Percentiles rank a stretch among this genome's conserved stretches.
phyloP scores from a whole-genome alignment of 2,888 invertebrate genomes.

The Trachelus troglodyta region DNA sequence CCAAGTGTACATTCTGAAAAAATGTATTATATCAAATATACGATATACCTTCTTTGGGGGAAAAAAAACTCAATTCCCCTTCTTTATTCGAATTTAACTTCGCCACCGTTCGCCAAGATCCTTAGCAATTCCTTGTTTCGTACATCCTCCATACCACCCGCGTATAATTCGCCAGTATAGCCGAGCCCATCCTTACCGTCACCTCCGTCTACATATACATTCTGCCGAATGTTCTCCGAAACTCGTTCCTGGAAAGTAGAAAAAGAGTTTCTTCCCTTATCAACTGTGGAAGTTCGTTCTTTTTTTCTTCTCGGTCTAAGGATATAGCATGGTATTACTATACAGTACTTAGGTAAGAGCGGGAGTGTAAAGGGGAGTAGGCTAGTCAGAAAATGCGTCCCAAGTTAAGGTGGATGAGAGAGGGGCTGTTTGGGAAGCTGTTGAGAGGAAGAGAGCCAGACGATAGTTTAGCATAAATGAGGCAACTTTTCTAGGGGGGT shows the following conservation, averaged over 20 bases:
- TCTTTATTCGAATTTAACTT: not conserved
- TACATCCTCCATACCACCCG: not conserved
- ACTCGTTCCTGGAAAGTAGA: not conserved
- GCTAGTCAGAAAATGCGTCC: not conserved
- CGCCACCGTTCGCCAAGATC: not conserved
- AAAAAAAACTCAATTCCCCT: not conserved
- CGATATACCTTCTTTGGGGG: not conserved
- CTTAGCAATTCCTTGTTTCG: not conserved
- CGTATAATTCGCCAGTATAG: not conserved
- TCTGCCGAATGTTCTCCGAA: not conserved
- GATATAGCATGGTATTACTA: not conserved
- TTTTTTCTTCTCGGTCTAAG: not conserved
- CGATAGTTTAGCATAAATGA: conserved; percentile 55
- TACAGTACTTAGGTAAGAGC: not conserved
- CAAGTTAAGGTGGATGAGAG: not conserved
- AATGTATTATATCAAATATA: not conserved
- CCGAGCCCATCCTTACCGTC: not conserved
- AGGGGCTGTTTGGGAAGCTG: not conserved
- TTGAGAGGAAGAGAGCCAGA: conserved; percentile 6
- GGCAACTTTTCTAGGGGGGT: conserved; percentile 46
- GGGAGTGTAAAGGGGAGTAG: not conserved
- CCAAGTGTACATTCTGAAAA: not conserved
- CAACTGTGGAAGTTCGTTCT: not conserved
- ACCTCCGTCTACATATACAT: not conserved
- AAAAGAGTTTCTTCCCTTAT: not conserved